These are phyloP conservation scores for Poicephalus gulielmi DNA, from an alignment of 2,113 vertebrate genomes.

Conservation along the genomic window DNA sequence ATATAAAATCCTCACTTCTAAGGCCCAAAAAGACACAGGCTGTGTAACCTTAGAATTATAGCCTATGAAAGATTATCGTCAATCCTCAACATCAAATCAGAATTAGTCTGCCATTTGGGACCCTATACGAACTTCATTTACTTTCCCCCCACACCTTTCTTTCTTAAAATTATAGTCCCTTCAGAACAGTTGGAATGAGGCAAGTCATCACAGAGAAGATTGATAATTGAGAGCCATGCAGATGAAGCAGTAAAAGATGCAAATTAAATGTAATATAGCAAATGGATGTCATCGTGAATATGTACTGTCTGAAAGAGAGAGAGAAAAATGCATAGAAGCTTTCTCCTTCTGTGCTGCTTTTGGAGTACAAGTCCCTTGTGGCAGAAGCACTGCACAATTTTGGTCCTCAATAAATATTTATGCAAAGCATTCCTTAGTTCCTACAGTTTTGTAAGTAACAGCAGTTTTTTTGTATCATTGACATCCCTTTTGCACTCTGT, in stretches of 20 bases:
- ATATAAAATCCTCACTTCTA: neutral
- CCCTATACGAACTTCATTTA: neutral
- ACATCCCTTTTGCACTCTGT: neutral
- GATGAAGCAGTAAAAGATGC: conserved; percentile 29
- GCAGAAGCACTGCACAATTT: neutral
- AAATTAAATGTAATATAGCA: conserved; percentile 27
- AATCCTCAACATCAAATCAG: neutral
- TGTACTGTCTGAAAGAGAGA: neutral
- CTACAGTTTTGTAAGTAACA: neutral
- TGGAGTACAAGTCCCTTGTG: conserved; percentile 11
- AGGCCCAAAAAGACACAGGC: neutral
- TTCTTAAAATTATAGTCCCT: neutral
- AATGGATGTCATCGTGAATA: neutral
- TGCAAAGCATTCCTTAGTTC: neutral
- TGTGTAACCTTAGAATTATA: neutral
- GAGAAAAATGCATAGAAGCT: neutral
- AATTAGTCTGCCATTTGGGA: neutral
- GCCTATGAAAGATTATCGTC: neutral
- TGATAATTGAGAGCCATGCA: conserved; percentile 19
- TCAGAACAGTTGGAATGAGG: neutral
- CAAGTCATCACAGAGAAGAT: neutral
- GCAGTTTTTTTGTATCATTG: neutral
- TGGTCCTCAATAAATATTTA: conserved; percentile 46
- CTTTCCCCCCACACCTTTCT: neutral
- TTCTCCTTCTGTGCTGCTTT: neutral